Conservation (phyloP, 2,797 vertebrate genomes). For the Molossus alvarezi region DNA sequence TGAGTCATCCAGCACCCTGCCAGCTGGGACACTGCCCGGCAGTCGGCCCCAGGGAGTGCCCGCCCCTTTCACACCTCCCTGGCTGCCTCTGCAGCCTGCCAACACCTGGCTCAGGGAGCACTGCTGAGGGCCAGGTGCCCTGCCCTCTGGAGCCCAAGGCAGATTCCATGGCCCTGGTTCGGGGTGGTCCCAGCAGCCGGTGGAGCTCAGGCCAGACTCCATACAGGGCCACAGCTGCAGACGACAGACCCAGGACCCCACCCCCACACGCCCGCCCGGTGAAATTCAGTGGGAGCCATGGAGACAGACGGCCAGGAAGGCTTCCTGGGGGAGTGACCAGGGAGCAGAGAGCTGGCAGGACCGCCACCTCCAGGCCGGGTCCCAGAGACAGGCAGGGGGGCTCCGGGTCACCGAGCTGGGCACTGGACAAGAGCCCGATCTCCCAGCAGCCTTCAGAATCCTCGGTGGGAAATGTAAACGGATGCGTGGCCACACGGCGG, state of each 20-base stretch:
- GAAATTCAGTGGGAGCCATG: accelerated
- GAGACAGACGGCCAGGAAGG: too few species aligned
- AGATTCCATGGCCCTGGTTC: accelerated
- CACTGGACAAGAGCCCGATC: accelerated
- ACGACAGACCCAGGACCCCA: neutral
- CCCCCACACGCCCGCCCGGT: accelerated
- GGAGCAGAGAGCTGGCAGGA: neutral
- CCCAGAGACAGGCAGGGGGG: neutral
- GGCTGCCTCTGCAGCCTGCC: neutral
- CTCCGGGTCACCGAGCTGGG: accelerated
- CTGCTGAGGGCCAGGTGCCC: neutral
- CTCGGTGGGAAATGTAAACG: accelerated
- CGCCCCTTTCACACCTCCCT: neutral
- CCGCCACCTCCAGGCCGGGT: neutral
- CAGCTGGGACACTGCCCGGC: neutral
- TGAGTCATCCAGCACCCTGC: neutral
- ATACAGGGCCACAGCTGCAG: neutral
- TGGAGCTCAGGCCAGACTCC: neutral
- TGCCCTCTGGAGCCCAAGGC: neutral
- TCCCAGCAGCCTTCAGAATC: neutral
- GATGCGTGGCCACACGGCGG: accelerated
- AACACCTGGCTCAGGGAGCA: neutral
- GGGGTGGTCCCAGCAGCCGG: neutral
- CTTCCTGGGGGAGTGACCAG: neutral
- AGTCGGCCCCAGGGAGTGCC: neutral